A percentile compares a stretch with the other conserved stretches of the same genome.
These are phyloP conservation scores for Pseudolycoriella hygida DNA, from an alignment of 2,888 invertebrate genomes.

Conservation along the genomic window DNA sequence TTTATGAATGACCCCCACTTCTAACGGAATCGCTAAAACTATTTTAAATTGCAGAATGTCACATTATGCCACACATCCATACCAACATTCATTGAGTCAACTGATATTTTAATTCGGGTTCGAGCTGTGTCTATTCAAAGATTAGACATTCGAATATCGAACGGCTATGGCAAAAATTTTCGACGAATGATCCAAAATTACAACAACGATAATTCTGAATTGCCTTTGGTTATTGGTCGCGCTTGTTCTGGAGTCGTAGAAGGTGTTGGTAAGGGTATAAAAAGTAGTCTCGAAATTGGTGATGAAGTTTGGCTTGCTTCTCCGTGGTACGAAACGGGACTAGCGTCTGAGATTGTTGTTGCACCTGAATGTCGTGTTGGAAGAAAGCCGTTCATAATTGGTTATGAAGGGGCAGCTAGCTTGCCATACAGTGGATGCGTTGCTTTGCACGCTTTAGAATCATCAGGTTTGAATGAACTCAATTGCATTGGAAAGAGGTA, in stretches of 20 bases:
- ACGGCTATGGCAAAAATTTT: constrained; percentile 31
- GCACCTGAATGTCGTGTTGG: constrained; percentile 34
- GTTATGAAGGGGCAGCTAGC: constrained; percentile 40
- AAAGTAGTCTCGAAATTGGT: constrained; percentile 34
- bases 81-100: constrained; percentile 14
- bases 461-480: constrained; percentile 30
- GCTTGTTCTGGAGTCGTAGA: constrained; percentile 42
- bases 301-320: constrained; percentile 42
- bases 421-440: constrained; percentile 40
- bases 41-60: background rate
- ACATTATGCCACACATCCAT: background rate
- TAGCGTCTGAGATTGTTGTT: constrained; percentile 35
- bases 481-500: constrained; percentile 16
- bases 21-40: no score
- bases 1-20: no score
- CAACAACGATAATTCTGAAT: constrained; percentile 16
- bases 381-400: constrained; percentile 35
- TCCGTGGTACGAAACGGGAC: constrained; percentile 39
- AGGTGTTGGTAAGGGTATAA: constrained; percentile 39
- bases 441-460: constrained; percentile 34
- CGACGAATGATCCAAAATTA: constrained; percentile 24
- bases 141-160: constrained; percentile 33
- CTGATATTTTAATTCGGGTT: constrained; percentile 34
- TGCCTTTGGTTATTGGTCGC: constrained; percentile 40
- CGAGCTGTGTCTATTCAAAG: constrained; percentile 34